Base-by-base conservation (phyloP, 2,888 invertebrate species). In the Parasteatoda lunata region DNA sequence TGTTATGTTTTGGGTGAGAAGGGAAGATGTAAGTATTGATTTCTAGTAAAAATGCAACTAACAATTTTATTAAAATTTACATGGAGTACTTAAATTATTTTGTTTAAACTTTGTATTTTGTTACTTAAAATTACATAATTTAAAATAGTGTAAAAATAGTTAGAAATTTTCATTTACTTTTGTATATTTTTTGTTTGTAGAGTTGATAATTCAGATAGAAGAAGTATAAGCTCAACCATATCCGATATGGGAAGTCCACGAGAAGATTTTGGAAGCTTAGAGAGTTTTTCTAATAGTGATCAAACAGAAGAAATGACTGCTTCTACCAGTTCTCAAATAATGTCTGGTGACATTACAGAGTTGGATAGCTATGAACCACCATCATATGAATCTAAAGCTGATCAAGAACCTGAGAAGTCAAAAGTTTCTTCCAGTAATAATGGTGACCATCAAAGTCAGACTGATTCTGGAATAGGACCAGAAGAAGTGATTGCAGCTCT, bases 391-490 rank as follows among this genome's bases (percentile, higher is more conserved):
- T 8, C 5, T 4, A 86, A 86, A 54, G 7, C 6, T 47, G 76
- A 80, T 68, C 5, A 9, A 8, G 54, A 66, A 4, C 6, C 8
- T 5, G 11, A 64, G 7, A 15, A 65, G 5, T 15, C 52, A 3
- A 78, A 75, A 15, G 69, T 48, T 13, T 65, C 52, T 48, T 15
- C 70, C 11, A 69, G 51, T 47, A 83, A 83, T 78, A 77, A 80
- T 68, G 78, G 70, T 6, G 81, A 72, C 52, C 9, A 77, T 49
- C 85, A 88, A 54, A 88, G 85, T 65, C 89, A 89, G 66, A 79
- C 89, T 45, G 89, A 89, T 86, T 89, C 89, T 45, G 89, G 89
- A 9, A 89, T 89, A 73, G 89, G 89, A 45, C 89, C 89, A 6
- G 89, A 89, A 75, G 89, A 89, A 84, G 89, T 89, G 9, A 80